These are phyloP conservation scores for Cephus rjabovi DNA, from an alignment of 2,888 invertebrate species.

Conservation along the genomic window DNA sequence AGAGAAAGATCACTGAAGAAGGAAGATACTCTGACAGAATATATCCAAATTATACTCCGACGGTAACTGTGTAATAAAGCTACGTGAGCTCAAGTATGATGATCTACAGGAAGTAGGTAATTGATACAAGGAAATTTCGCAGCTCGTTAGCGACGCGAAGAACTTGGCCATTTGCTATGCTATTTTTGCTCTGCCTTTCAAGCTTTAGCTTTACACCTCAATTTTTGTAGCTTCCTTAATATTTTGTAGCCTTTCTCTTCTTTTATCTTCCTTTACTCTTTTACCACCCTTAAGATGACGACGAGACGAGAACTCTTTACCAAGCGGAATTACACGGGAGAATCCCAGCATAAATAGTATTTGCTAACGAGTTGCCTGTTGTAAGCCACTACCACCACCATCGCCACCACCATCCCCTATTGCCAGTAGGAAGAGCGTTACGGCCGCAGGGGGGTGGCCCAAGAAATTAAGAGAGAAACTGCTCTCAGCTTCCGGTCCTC, in stretches of 20 bases:
- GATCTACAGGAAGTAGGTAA: not conserved
- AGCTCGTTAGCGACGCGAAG: not conserved
- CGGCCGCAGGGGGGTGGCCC: conserved; percentile 37
- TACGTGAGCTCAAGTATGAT: not conserved
- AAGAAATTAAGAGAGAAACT: conserved; percentile 48
- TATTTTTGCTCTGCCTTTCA: not conserved
- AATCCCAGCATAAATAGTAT: conserved; percentile 53
- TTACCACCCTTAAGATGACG: conserved; percentile 8
- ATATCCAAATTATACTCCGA: not conserved
- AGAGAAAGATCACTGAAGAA: not conserved
- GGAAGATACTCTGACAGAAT: not conserved
- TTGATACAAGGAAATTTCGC: not conserved
- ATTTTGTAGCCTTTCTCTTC: conserved; percentile 14
- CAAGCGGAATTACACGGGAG: conserved; percentile 49
- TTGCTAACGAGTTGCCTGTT: conserved; percentile 52
- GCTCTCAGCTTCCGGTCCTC: conserved; percentile 36
- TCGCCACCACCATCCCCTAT: conserved; percentile 8
- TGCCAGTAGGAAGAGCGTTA: not conserved
- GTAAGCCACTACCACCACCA: conserved; percentile 35
- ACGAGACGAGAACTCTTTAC: conserved; percentile 28
- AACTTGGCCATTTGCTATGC: not conserved
- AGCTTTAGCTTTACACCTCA: not conserved
- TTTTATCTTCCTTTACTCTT: conserved; percentile 3
- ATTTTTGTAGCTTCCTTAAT: conserved; percentile 12
- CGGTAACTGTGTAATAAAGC: not conserved